phyloP scores from a whole-genome alignment of 2,888 invertebrate species.

The Drosophila multiciliata region DNA sequence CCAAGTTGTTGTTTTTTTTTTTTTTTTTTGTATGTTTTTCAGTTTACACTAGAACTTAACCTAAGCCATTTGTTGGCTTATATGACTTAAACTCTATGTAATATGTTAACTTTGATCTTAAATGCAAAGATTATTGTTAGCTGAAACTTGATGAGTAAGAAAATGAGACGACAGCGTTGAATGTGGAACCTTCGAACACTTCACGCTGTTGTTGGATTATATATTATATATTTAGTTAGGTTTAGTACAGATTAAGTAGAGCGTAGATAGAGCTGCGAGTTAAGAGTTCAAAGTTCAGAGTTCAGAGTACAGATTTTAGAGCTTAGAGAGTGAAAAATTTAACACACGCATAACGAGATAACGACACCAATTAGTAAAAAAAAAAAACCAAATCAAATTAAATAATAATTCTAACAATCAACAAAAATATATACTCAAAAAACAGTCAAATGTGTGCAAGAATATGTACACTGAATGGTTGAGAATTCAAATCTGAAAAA shows the following conservation, averaged over 20 bases:
- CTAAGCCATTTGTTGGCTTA: conserved; percentile 50
- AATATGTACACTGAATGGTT: conserved; percentile 50
- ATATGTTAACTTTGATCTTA: conserved; percentile 57
- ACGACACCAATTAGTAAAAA: conserved; percentile 74
- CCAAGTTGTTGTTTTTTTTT: conserved; percentile 53
- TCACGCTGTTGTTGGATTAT: conserved; percentile 34
- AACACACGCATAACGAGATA: conserved; percentile 75
- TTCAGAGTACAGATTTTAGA: conserved; percentile 33
- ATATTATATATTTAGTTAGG: conserved; percentile 7
- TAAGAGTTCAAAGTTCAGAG: conserved; percentile 35
- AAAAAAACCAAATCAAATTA: conserved; percentile 23
- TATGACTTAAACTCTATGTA: conserved; percentile 56
- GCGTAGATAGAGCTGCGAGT: conserved; percentile 41
- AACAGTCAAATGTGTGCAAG: conserved; percentile 49
- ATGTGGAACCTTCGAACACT: background rate
- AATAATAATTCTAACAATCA: conserved; percentile 31
- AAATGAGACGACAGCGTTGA: conserved; percentile 9
- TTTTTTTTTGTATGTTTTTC: background rate
- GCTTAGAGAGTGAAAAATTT: conserved; percentile 77
- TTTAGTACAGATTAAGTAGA: conserved; percentile 54
- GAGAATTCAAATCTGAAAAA: conserved; percentile 13
- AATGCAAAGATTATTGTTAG: conserved; percentile 65
- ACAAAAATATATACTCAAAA: conserved; percentile 19
- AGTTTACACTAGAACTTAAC: conserved; percentile 67
- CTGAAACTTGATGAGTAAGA: conserved; percentile 58